A percentile compares a stretch with the other conserved stretches of the same genome.
Evolutionary conservation across 2,113 vertebrate genomes (phyloP).

Genomic region (Pithys albifrons): DNA sequence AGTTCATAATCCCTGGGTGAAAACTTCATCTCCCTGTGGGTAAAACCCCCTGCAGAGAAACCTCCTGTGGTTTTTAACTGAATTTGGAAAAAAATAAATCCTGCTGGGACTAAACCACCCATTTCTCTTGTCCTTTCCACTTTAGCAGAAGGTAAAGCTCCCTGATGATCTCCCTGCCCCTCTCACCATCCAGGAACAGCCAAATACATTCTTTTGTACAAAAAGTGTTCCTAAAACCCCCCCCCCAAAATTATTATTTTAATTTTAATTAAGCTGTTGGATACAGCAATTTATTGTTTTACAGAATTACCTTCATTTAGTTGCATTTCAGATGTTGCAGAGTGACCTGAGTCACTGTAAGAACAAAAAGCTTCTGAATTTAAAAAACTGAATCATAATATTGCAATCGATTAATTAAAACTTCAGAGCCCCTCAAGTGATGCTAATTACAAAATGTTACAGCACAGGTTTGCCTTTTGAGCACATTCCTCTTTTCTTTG

Average conservation of each 20-base stretch:
- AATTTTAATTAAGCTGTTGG: background rate
- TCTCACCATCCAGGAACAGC: background rate
- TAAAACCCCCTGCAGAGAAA: background rate
- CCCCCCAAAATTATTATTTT: background rate
- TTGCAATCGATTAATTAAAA: background rate
- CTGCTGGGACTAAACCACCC: background rate
- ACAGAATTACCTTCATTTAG: background rate
- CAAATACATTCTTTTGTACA: constrained; percentile 17
- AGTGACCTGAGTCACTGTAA: background rate
- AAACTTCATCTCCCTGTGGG: background rate
- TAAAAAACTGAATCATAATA: background rate
- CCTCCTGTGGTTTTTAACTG: background rate
- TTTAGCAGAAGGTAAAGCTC: background rate
- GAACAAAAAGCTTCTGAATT: background rate
- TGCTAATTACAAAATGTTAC: background rate
- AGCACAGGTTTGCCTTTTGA: background rate
- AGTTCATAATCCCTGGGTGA: background rate
- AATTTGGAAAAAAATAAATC: background rate
- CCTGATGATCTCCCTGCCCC: background rate
- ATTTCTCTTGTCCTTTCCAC: background rate
- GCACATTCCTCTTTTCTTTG: background rate
- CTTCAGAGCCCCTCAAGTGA: background rate
- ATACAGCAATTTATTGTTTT: background rate
- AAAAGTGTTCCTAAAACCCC: background rate
- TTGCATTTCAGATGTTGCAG: constrained; percentile 6